These are phyloP conservation scores for Callospermophilus lateralis DNA, from an alignment of 2,113 vertebrate species.

Conservation along the genomic window DNA sequence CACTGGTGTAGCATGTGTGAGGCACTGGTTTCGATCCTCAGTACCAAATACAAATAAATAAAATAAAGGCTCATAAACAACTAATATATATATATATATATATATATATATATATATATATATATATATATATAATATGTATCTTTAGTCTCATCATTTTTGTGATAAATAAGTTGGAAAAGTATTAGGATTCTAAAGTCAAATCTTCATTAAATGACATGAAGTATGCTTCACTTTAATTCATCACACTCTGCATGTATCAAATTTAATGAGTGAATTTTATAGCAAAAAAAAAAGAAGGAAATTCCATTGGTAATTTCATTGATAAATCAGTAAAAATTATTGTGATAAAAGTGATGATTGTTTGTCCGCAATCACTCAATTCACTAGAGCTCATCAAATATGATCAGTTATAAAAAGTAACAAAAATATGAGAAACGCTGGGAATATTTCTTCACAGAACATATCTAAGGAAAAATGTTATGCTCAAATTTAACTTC, in stretches of 20 bases:
- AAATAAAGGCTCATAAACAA: too few relatives aligned
- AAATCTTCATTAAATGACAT: neutral
- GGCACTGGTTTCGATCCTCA: too few relatives aligned
- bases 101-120: neutral
- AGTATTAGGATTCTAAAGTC: neutral
- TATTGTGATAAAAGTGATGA: neutral
- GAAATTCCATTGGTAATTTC: neutral
- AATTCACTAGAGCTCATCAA: neutral
- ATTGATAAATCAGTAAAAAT: neutral
- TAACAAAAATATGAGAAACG: neutral
- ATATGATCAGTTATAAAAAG: neutral
- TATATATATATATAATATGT: neutral
- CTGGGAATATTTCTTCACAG: neutral
- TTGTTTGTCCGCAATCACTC: neutral
- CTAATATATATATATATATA: neutral
- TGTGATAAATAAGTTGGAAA: slow-evolving; percentile 20
- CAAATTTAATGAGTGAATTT: slow-evolving; percentile 21
- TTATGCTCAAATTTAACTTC: neutral
- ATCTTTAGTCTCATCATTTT: neutral
- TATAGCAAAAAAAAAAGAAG: neutral
- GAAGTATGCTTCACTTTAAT: slow-evolving; percentile 37
- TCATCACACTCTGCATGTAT: neutral
- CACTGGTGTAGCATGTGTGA: too few relatives aligned
- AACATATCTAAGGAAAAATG: neutral
- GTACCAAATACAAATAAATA: too few relatives aligned